Conservation (phyloP, 2,113 vertebrate genomes). For the Hydrochoerus hydrochaeris region DNA sequence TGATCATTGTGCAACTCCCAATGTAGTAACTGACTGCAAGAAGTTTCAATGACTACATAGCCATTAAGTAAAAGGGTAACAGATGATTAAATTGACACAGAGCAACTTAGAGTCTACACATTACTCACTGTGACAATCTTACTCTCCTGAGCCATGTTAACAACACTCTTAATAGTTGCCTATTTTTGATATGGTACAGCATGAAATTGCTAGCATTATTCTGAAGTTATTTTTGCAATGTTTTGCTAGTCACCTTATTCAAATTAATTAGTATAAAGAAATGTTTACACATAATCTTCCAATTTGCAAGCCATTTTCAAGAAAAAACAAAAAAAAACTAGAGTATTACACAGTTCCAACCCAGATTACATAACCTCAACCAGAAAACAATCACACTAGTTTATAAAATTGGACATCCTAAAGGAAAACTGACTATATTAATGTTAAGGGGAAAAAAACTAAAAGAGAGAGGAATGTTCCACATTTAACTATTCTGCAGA, state of each 20-base stretch:
- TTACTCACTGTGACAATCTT: not conserved
- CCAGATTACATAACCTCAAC: too few species aligned
- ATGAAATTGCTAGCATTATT: not conserved
- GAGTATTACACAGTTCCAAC: not conserved
- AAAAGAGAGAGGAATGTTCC: not conserved
- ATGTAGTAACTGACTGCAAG: not conserved
- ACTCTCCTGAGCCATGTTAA: not conserved
- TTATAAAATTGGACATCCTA: not conserved
- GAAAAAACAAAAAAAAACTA: not conserved
- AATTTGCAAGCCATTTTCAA: not conserved
- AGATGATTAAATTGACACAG: not conserved
- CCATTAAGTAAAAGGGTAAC: not conserved
- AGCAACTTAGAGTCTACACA: not conserved
- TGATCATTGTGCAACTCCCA: not conserved
- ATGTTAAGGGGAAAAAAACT: not conserved
- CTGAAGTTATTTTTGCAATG: not conserved
- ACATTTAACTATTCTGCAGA: not conserved
- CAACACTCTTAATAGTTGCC: not conserved
- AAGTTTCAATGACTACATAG: not conserved
- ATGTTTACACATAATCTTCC: not conserved
- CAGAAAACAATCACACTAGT: not conserved
- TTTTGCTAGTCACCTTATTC: not conserved
- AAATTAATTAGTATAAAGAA: not conserved
- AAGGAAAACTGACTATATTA: not conserved
- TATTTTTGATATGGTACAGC: not conserved